Percentiles rank a stretch among this genome's conserved stretches.
phyloP scores from a whole-genome alignment of 2,797 vertebrate species.

The Delichon dasypus region DNA sequence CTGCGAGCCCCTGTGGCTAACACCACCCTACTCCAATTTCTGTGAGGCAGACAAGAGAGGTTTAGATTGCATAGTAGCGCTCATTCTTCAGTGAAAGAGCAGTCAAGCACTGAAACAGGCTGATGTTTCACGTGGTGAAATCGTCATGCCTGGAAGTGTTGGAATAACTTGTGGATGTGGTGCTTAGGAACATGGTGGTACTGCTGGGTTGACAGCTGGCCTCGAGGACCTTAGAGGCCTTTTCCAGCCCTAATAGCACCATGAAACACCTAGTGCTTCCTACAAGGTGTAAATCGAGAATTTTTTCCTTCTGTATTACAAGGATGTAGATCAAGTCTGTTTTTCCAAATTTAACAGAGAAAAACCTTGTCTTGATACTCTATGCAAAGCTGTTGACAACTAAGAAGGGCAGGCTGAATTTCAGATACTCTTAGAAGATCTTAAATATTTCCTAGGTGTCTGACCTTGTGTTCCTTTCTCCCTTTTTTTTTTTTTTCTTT shows the following conservation, averaged over 20 bases:
- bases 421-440: background rate
- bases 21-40: background rate
- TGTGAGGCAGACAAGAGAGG: background rate
- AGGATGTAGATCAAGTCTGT: background rate
- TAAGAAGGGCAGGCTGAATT: background rate
- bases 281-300: background rate
- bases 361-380: background rate
- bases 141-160: background rate
- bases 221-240: too few species aligned
- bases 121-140: background rate
- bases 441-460: background rate
- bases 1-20: background rate
- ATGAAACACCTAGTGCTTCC: background rate
- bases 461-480: background rate
- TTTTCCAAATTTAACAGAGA: background rate
- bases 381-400: background rate
- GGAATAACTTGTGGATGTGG: rapidly evolving
- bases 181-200: too few species aligned
- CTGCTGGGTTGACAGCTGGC: background rate
- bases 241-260: background rate
- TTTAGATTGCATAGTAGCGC: too few species aligned
- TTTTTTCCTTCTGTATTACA: background rate
- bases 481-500: too few species aligned
- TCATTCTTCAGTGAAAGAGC: background rate
- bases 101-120: background rate